These are phyloP conservation scores for Octodonta nipae DNA, from an alignment of 2,888 invertebrate species.

Conservation along the genomic window DNA sequence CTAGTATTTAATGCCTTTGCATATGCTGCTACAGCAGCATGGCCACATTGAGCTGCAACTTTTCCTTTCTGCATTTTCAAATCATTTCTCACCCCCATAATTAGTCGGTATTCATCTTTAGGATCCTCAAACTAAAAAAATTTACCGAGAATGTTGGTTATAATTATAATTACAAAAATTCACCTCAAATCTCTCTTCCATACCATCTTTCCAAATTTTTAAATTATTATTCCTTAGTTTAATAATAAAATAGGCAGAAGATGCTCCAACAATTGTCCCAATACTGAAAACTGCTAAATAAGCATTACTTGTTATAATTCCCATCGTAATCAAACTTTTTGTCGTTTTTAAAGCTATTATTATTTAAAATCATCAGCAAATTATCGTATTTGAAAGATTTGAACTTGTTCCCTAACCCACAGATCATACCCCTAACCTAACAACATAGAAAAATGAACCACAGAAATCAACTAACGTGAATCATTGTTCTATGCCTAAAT, in stretches of 20 bases:
- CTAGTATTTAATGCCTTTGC: slow-evolving; percentile 51
- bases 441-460: too few relatives aligned
- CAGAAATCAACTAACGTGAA: too few relatives aligned
- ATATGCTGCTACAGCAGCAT: slow-evolving; percentile 81
- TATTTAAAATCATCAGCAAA: too few relatives aligned
- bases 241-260: slow-evolving; percentile 24
- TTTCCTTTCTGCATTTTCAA: slow-evolving; percentile 92
- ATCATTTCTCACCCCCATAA: slow-evolving; percentile 76
- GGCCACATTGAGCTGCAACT: slow-evolving; percentile 86
- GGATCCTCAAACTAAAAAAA: slow-evolving; percentile 25
- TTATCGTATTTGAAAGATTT: too few relatives aligned
- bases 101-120: slow-evolving; percentile 59
- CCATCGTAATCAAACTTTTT: slow-evolving; percentile 24
- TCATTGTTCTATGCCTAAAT: too few relatives aligned
- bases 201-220: slow-evolving; percentile 22
- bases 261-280: slow-evolving; percentile 27
- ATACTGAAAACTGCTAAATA: slow-evolving; percentile 26
- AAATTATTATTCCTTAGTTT: slow-evolving; percentile 15
- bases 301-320: slow-evolving; percentile 23
- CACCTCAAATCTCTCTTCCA: slow-evolving; percentile 31
- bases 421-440: too few relatives aligned
- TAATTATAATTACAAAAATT: slow-evolving; percentile 5
- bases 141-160: slow-evolving; percentile 1
- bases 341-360: too few relatives aligned
- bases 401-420: too few relatives aligned